Evolutionary conservation across 1,140 invertebrate genomes (phyloP).

Genomic region (Gryon sp.): DNA sequence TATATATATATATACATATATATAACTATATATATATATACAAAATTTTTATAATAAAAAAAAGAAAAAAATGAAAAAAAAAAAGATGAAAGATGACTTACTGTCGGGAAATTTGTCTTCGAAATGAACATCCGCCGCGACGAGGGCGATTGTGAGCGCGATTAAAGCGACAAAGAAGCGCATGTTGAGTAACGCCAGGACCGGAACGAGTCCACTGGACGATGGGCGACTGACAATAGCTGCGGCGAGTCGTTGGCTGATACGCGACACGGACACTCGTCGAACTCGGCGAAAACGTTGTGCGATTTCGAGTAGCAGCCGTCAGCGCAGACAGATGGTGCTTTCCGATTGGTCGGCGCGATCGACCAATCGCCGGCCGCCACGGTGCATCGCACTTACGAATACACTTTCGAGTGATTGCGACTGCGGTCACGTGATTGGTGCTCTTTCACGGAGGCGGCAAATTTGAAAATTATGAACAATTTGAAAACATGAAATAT

Average conservation of each 20-base stretch:
- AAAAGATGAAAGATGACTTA: too few species aligned
- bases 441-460: too few species aligned
- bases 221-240: slow-evolving; percentile 60
- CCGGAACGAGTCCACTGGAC: slow-evolving; percentile 66
- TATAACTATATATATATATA: too few species aligned
- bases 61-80: slow-evolving; percentile 1
- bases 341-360: slow-evolving; percentile 12
- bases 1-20: too few species aligned
- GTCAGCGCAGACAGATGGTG: slow-evolving; percentile 39
- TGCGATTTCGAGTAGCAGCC: slow-evolving; percentile 26
- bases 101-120: slow-evolving; percentile 88
- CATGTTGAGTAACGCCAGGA: slow-evolving; percentile 78
- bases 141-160: slow-evolving; percentile 78
- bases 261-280: too few species aligned
- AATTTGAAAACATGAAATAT: too few species aligned
- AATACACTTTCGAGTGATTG: too few species aligned
- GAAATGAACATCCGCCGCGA: slow-evolving; percentile 82
- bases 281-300: too few species aligned
- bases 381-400: slow-evolving; percentile 12
- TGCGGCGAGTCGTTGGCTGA: slow-evolving; percentile 16
- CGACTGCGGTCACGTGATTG: too few species aligned
- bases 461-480: too few species aligned
- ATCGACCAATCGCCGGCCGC: slow-evolving; percentile 12
- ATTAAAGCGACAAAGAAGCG: slow-evolving; percentile 78
- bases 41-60: neutral